A percentile compares a stretch with the other conserved stretches of the same genome.
phyloP scores from a whole-genome alignment of 2,113 vertebrate genomes.

The Ctenodactylus gundi region DNA sequence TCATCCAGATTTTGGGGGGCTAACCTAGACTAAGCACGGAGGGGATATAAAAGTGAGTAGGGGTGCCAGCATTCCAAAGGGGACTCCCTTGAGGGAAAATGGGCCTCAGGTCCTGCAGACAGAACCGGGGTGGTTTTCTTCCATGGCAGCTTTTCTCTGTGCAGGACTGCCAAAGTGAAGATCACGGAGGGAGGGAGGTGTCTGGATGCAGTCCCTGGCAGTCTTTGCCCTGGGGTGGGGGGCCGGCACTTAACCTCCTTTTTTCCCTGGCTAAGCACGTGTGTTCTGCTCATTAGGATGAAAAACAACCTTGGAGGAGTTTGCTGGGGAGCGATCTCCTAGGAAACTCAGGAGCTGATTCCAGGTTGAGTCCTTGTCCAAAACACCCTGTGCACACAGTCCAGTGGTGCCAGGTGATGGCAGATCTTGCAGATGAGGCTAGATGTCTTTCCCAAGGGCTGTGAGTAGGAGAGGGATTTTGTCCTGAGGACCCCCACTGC shows the following conservation, averaged over 20 bases:
- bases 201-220: fast-evolving
- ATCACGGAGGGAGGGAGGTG: background rate
- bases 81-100: fast-evolving
- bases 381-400: background rate
- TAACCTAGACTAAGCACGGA: background rate
- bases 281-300: fast-evolving
- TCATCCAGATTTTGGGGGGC: background rate
- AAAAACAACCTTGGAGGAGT: background rate
- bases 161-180: background rate
- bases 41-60: background rate
- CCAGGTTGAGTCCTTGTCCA: background rate
- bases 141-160: background rate
- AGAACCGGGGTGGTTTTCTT: too few relatives aligned
- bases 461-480: background rate
- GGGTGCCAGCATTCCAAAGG: background rate
- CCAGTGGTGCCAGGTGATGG: background rate
- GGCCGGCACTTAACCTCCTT: background rate
- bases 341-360: background rate
- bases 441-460: background rate
- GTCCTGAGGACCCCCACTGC: background rate
- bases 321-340: background rate
- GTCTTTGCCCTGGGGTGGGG: background rate
- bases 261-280: fast-evolving
- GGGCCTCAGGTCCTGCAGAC: background rate
- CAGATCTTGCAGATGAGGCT: background rate